Base-by-base conservation (phyloP, 2,888 invertebrate species). In the Dichetophora obliterata region DNA sequence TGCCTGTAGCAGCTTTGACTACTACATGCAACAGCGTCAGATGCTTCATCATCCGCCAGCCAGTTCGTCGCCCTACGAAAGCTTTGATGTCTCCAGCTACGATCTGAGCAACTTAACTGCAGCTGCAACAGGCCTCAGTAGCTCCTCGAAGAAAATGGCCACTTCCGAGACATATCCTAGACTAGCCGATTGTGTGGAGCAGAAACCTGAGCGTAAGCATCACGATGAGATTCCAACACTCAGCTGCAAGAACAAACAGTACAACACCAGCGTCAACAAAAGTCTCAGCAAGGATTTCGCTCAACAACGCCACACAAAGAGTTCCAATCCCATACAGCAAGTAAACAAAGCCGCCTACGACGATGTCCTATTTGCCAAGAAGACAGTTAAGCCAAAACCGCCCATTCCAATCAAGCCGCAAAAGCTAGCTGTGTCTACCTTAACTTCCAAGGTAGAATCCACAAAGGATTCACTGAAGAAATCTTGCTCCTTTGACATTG, bases 1-100 rank as follows among this genome's bases (percentile, higher is more conserved):
- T 82, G 91, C 91, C 24, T 91, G 91, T 54, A 90, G 89, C 6
- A 91, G 90, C 80, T 91, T 92, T 71, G 91, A 90, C 54, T 90
- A 91, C 27, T 92, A 91, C 77, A 91, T 92, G 89, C 87, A 87
- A 5, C 84, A 84, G 54, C 82, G 80, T 31, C 81, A 83, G 16
- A 48, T 84, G 1, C 78, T 83, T 24, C 82, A 76, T 70, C 77
- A 81, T 11, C 66, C 81, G 5, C 79, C 82, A 2, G 77, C 81
- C 50, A 82, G 81, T n/a, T 61, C 80, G 0, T 80, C 82, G 52
- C 83, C 76, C 31, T 85, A 86, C 77, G 86, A 88, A 87, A 86
- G 91, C 74, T 89, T 88, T 69, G 92, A 85, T 90, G 91, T 88
- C 87, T 86, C 80, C 78, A 85, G 85, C 77, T 89, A 88, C 77